These are phyloP conservation scores for Netelia inedita DNA, from an alignment of 2,888 invertebrate genomes.

Conservation along the genomic window DNA sequence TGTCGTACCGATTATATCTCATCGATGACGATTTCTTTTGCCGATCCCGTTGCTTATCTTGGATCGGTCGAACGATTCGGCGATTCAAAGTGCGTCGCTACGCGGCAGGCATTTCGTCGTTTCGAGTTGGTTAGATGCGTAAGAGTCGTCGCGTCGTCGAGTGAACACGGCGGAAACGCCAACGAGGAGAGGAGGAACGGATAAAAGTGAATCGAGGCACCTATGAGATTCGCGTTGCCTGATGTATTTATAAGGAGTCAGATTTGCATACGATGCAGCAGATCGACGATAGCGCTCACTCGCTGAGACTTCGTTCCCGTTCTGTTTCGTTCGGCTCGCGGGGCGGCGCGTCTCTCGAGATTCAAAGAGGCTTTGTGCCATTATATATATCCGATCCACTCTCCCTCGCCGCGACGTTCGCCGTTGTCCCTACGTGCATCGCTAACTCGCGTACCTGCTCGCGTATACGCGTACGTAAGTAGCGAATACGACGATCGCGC, in stretches of 20 bases:
- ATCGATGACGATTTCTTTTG: constrained; percentile 11
- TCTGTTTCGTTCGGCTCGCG: constrained; percentile 45
- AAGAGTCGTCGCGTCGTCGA: constrained; percentile 67
- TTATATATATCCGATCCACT: constrained; percentile 75
- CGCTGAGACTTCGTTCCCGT: constrained; percentile 67
- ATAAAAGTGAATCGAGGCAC: constrained; percentile 76
- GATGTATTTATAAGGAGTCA: constrained; percentile 85
- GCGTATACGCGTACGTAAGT: constrained; percentile 72
- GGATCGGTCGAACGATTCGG: constrained; percentile 27
- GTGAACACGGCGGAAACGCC: constrained; percentile 27
- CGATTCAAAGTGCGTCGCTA: constrained; percentile 3
- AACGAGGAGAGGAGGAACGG: constrained; percentile 62
- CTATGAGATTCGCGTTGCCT: constrained; percentile 82
- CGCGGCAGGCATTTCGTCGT: background rate
- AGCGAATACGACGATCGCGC: too few relatives aligned
- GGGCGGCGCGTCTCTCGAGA: constrained; percentile 70
- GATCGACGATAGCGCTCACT: constrained; percentile 78
- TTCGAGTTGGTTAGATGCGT: constrained; percentile 60
- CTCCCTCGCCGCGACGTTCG: constrained; percentile 46
- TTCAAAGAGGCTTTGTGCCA: constrained; percentile 76
- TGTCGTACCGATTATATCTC: too few relatives aligned
- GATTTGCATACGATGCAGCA: constrained; percentile 85
- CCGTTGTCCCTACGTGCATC: constrained; percentile 30
- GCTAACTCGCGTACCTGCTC: constrained; percentile 38
- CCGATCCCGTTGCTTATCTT: constrained; percentile 36